These are phyloP conservation scores for Sebastes matsubarae DNA, from an alignment of 2,797 vertebrate genomes.

Conservation along the genomic window DNA sequence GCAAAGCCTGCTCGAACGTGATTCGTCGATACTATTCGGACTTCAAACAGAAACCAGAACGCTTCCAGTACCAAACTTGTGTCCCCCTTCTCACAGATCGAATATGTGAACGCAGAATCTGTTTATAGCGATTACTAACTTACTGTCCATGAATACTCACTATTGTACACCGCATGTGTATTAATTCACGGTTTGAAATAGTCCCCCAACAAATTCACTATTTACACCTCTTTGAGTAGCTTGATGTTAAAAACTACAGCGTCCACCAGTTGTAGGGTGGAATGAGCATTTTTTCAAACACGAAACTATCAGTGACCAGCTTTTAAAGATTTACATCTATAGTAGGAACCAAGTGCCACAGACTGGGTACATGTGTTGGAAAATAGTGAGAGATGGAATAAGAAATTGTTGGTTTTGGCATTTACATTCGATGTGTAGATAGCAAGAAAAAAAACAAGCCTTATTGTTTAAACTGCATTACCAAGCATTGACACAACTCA, in stretches of 20 bases:
- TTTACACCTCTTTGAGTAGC: not conserved
- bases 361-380: not conserved
- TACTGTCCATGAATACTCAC: not conserved
- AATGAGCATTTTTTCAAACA: not conserved
- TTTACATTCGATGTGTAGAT: not conserved
- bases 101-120: no score
- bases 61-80: no score
- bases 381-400: not conserved
- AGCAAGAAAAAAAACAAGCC: not conserved
- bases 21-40: no score
- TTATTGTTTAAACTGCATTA: not conserved
- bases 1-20: no score
- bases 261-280: not conserved
- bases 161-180: not conserved
- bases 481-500: not conserved
- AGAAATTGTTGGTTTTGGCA: not conserved
- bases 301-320: not conserved
- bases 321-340: not conserved
- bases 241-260: not conserved
- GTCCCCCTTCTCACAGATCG: no score
- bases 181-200: not conserved
- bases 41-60: no score
- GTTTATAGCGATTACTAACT: not conserved
- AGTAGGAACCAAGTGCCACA: not conserved
- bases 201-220: not conserved